Percentiles rank a stretch among this genome's conserved stretches.
These are phyloP conservation scores for Asarcornis scutulata DNA, from an alignment of 2,113 vertebrate species.

Conservation along the genomic window DNA sequence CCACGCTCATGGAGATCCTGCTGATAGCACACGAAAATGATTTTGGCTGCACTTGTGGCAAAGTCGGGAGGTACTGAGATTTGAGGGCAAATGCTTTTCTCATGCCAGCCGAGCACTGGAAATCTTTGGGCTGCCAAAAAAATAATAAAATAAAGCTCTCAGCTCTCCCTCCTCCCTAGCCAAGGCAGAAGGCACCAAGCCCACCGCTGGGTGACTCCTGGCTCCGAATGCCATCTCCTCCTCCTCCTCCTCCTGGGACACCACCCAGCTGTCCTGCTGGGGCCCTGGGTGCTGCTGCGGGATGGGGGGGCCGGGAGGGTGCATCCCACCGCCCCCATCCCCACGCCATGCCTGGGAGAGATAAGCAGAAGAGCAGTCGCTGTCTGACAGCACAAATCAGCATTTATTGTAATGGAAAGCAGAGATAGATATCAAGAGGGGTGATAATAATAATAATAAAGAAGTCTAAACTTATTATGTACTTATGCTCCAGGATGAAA, in stretches of 20 bases:
- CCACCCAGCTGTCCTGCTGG: not conserved
- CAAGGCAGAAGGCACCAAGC: not conserved
- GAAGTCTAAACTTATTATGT: constrained; percentile 38
- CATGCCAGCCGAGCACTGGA: not conserved
- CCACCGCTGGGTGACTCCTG: not conserved
- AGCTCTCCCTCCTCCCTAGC: not conserved
- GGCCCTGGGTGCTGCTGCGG: not conserved
- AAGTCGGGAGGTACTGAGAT: not conserved
- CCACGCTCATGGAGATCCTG: constrained; percentile 14
- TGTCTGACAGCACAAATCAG: constrained; percentile 65
- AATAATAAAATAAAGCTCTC: no score
- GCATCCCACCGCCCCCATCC: not conserved
- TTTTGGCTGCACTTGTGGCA: not conserved
- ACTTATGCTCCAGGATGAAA: constrained; percentile 31
- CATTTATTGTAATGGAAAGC: constrained; percentile 66
- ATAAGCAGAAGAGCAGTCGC: constrained; percentile 13
- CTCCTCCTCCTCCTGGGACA: not conserved
- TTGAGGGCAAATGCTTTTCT: not conserved
- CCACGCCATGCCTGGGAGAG: not conserved
- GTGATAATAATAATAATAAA: constrained; percentile 36
- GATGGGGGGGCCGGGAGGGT: no score
- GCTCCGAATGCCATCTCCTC: not conserved
- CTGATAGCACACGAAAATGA: not conserved
- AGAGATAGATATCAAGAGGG: constrained; percentile 49
- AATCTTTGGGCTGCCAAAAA: not conserved